Evolutionary conservation across 2,888 invertebrate species (phyloP).

Genomic region (Euplagia quadripunctaria): DNA sequence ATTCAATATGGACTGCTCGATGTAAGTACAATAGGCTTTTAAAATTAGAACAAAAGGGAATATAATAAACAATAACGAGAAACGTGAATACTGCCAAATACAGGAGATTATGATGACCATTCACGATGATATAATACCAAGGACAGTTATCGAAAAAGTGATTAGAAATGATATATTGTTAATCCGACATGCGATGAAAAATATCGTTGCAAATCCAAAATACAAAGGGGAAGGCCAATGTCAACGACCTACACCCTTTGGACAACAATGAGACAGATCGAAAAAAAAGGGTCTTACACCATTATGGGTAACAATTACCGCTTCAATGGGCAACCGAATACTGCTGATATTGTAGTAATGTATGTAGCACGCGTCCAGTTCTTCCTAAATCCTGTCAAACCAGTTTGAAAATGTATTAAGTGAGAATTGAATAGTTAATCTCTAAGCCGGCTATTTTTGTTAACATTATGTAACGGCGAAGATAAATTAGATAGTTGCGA

Average conservation of each 20-base stretch:
- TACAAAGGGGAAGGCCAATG: conserved; percentile 81
- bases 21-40: conserved; percentile 13
- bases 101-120: conserved; percentile 64
- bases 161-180: conserved; percentile 78
- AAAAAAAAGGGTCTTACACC: conserved; percentile 79
- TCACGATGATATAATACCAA: conserved; percentile 29
- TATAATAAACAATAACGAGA: conserved; percentile 37
- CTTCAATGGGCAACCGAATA: conserved; percentile 74
- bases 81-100: conserved; percentile 56
- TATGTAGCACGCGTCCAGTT: conserved; percentile 62
- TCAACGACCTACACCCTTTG: conserved; percentile 84
- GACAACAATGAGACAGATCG: conserved; percentile 77
- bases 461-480: conserved; percentile 30
- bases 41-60: conserved; percentile 37
- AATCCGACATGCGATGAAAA: conserved; percentile 78
- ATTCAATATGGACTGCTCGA: conserved; percentile 13
- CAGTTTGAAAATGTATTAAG: conserved; percentile 49
- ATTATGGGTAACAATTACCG: conserved; percentile 80
- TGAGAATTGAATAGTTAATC: conserved; percentile 39
- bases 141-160: conserved; percentile 61
- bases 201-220: conserved; percentile 78
- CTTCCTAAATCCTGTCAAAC: conserved; percentile 55
- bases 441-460: conserved; percentile 20
- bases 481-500: conserved; percentile 24
- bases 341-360: conserved; percentile 67